phyloP scores from a whole-genome alignment of 2,797 vertebrate genomes.

The Bufotes viridis region DNA sequence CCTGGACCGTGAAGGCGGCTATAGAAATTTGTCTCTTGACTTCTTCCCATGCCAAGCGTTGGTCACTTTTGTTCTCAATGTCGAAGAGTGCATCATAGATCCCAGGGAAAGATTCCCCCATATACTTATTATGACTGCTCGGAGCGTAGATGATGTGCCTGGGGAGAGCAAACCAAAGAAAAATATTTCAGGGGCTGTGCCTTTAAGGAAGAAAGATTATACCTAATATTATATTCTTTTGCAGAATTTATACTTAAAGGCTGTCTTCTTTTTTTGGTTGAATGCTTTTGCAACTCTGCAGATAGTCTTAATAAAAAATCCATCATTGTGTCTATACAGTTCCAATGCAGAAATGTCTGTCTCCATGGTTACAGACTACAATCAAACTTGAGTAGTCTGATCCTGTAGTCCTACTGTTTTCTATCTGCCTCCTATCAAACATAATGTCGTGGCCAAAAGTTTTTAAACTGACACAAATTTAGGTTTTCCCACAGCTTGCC shows the following conservation, averaged over 20 bases:
- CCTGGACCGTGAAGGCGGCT: conserved; percentile 85
- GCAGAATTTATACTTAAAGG: background rate
- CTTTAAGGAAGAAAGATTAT: background rate
- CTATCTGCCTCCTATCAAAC: too few species aligned
- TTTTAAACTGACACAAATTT: too few species aligned
- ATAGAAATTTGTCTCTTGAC: conserved; percentile 88
- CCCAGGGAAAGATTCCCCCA: conserved; percentile 90
- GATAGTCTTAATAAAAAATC: background rate
- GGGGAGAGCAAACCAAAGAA: conserved; percentile 17
- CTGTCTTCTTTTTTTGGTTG: background rate
- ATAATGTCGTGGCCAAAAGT: too few species aligned
- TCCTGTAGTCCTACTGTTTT: too few species aligned
- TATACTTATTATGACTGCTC: conserved; percentile 93
- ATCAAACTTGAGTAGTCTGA: background rate
- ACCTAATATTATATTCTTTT: background rate
- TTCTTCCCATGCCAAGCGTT: conserved; percentile 81
- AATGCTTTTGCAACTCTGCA: background rate
- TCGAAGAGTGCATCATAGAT: conserved; percentile 90
- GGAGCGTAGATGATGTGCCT: conserved; percentile 94
- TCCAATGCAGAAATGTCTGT: too few species aligned
- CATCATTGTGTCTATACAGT: background rate
- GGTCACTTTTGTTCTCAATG: conserved; percentile 76
- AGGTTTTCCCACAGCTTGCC: too few species aligned
- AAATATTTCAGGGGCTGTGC: background rate
- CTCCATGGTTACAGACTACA: background rate